A percentile compares a stretch with the other conserved stretches of the same genome.
Conservation (phyloP, 2,113 vertebrate genomes). For the Aphyosemion australe region DNA sequence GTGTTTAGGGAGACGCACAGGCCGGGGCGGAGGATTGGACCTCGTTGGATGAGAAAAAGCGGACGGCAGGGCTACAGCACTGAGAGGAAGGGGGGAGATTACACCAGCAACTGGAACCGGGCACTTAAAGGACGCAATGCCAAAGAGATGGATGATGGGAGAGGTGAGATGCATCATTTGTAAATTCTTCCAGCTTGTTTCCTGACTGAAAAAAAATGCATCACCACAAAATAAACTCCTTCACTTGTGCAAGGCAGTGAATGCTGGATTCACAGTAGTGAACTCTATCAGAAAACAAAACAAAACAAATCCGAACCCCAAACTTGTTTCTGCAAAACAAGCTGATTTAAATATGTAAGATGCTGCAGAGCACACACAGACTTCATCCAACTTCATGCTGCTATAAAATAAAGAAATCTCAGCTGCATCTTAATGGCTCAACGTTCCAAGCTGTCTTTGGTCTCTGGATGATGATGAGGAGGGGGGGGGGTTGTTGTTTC, state of each 20-base stretch:
- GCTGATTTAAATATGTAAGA: conserved; percentile 4
- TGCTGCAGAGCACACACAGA: conserved; percentile 19
- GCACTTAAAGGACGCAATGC: conserved; percentile 81
- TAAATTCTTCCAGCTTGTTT: too few relatives aligned
- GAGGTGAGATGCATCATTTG: conserved; percentile 80
- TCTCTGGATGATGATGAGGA: neutral
- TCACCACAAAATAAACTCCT: neutral
- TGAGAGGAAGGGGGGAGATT: conserved; percentile 73
- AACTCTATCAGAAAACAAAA: too few relatives aligned
- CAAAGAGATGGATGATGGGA: conserved; percentile 88
- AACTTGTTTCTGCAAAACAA: neutral
- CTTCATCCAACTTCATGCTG: conserved; percentile 13
- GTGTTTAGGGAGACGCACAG: conserved; percentile 78
- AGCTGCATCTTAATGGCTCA: conserved; percentile 18
- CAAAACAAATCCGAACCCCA: conserved; percentile 1
- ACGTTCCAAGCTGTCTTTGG: conserved; percentile 34
- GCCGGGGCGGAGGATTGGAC: conserved; percentile 74
- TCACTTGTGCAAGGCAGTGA: too few relatives aligned
- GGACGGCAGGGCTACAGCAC: conserved; percentile 69
- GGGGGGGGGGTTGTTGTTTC: conserved; percentile 11
- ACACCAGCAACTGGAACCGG: conserved; percentile 81
- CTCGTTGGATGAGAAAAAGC: conserved; percentile 82
- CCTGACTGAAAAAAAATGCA: too few relatives aligned
- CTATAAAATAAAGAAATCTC: conserved; percentile 38
- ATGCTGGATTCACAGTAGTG: too few relatives aligned